Base-by-base conservation (phyloP, 2,113 vertebrate species). In the Phainopepla nitens region DNA sequence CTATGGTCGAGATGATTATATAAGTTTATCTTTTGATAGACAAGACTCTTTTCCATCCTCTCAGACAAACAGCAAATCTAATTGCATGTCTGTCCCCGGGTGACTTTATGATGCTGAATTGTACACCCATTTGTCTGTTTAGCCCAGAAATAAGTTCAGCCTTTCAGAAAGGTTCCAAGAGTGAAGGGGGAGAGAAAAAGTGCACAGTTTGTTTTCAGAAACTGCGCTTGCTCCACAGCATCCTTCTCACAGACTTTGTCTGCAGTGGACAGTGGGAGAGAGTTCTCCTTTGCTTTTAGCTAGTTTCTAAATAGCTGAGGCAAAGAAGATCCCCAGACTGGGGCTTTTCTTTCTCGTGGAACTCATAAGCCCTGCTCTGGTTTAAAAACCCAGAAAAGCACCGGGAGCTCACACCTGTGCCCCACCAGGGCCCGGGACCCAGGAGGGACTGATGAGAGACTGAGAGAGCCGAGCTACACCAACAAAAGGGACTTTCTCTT, bases 191-290 rank as follows among this genome's bases (percentile, higher is more conserved):
- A 4, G 13, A 39, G 14, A 27, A 31, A 7, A 19, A 78, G 23
- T 1, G 2, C 0, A 1, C 2, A 42, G 36, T 39, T 41, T 51
- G 15, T 71, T 23, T 24, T 9, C 45, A 62, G 18, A 17, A 28
- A 17, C 17, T 22, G 29, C 14, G 9, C 23, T n/a, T 15, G 8
- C 23, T 78, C 3, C 29, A 5, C 14, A 0, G 0, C 23, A 27
- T 51, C 29, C 21, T 21, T 15, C 47, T 70, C 27, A 21, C 29
- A 23, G 23, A 6, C 45, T 62, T 1, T 20, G 23, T 17, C 58
- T 51, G 58, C 36, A 17, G 47, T 12, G 2, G 54, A 35, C 42
- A 75, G 33, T 4, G 0, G 15, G 23, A 62, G 17, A 62, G 13
- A 78, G 10, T 18, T 62, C 36, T 20, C 35, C 22, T 51, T n/a